These are phyloP conservation scores for Phoeniculus purpureus DNA, from an alignment of 2,797 vertebrate species.

Conservation along the genomic window DNA sequence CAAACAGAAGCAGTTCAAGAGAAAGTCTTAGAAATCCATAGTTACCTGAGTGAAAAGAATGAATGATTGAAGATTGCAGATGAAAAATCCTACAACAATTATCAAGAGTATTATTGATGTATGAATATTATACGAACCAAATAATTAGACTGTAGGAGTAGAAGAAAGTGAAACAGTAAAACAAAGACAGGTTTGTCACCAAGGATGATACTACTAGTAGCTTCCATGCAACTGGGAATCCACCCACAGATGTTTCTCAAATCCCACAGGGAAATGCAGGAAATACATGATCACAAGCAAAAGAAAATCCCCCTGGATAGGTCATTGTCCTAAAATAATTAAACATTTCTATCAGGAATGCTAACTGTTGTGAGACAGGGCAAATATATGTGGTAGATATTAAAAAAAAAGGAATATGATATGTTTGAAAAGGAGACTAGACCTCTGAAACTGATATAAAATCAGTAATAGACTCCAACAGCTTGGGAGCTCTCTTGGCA, in stretches of 20 bases:
- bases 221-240: neutral
- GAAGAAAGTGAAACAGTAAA: neutral
- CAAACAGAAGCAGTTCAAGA: neutral
- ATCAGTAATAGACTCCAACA: neutral
- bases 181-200: neutral
- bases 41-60: neutral
- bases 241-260: neutral
- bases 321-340: neutral
- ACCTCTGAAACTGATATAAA: neutral
- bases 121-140: neutral
- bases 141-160: neutral
- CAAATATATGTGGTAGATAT: neutral
- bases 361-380: neutral
- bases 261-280: neutral
- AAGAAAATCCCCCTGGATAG: neutral
- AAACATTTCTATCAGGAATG: neutral
- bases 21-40: neutral
- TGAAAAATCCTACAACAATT: neutral
- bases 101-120: neutral
- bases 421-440: neutral
- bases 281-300: neutral
- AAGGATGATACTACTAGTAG: neutral
- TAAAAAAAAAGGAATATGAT: neutral
- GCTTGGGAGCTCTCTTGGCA: neutral
- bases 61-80: neutral